A percentile compares a stretch with the other conserved stretches of the same genome.
These are phyloP conservation scores for Gandaritis pyraliata DNA, from an alignment of 2,888 invertebrate species.

Conservation along the genomic window DNA sequence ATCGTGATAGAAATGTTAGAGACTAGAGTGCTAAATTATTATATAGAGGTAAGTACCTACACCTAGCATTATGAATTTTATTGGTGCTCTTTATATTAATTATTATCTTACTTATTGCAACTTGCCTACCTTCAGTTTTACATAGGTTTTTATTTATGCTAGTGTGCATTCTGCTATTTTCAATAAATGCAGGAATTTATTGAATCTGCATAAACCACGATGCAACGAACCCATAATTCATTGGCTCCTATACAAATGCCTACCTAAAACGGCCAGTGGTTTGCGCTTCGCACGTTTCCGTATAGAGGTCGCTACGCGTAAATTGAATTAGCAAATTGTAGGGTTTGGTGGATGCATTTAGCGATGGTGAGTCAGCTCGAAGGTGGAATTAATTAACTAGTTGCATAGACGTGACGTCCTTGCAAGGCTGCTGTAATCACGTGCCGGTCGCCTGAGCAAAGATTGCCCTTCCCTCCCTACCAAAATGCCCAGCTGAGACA, in stretches of 20 bases:
- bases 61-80: too few relatives aligned
- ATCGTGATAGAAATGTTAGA: too few relatives aligned
- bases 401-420: slow-evolving; percentile 79
- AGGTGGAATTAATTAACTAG: slow-evolving; percentile 80
- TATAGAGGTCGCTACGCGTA: slow-evolving; percentile 41
- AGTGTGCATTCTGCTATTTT: slow-evolving; percentile 6
- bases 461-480: slow-evolving; percentile 28
- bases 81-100: too few relatives aligned
- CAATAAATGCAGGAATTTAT: slow-evolving; percentile 32
- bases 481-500: slow-evolving; percentile 17
- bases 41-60: too few relatives aligned
- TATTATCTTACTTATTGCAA: too few relatives aligned
- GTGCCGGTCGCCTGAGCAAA: slow-evolving; percentile 58
- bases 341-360: slow-evolving; percentile 38
- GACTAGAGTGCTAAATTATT: too few relatives aligned
- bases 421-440: slow-evolving; percentile 79
- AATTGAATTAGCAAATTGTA: slow-evolving; percentile 32
- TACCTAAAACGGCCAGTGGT: slow-evolving; percentile 38
- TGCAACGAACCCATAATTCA: slow-evolving; percentile 42
- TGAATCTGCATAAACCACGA: slow-evolving; percentile 33
- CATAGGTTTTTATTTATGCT: background rate
- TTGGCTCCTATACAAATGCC: slow-evolving; percentile 42
- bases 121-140: background rate
- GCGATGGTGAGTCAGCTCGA: slow-evolving; percentile 69
- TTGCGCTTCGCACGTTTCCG: slow-evolving; percentile 34